Evolutionary conservation across 2,888 invertebrate species (phyloP).

Genomic region (Corbicula japonica): DNA sequence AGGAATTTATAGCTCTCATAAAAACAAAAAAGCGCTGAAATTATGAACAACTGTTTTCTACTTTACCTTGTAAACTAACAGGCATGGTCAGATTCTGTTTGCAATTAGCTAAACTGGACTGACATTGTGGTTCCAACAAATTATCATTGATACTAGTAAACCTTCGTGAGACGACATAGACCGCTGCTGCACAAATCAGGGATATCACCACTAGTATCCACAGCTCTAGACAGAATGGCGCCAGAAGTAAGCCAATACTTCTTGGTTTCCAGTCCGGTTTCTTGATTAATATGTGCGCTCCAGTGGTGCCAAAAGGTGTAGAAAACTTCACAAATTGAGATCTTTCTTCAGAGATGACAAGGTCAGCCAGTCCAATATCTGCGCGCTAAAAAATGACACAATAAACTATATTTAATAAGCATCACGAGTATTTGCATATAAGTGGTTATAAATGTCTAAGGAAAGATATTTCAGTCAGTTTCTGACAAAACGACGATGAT

Average conservation of each 20-base stretch:
- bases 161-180: constrained; percentile 7
- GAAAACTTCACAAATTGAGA: constrained; percentile 26
- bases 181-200: neutral
- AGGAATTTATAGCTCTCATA: neutral
- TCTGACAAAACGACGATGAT: too few relatives aligned
- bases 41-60: neutral
- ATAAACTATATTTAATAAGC: neutral
- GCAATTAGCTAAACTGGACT: neutral
- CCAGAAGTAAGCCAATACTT: constrained; percentile 3
- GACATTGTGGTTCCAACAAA: too few relatives aligned
- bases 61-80: neutral
- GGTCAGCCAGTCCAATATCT: constrained; percentile 41
- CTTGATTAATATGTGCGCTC: constrained; percentile 39
- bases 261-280: neutral
- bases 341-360: constrained; percentile 28
- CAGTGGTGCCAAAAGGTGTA: constrained; percentile 33
- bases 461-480: neutral
- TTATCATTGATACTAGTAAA: constrained; percentile 1
- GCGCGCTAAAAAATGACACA: constrained; percentile 23
- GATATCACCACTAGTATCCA: constrained; percentile 26
- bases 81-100: neutral
- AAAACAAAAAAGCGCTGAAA: neutral
- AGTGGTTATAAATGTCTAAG: neutral
- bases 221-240: constrained; percentile 22
- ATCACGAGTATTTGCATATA: neutral